Evolutionary conservation across 1,140 invertebrate genomes (phyloP), one percentile per base, ranked within the genome.

Genomic region (Drosophila azteca): DNA sequence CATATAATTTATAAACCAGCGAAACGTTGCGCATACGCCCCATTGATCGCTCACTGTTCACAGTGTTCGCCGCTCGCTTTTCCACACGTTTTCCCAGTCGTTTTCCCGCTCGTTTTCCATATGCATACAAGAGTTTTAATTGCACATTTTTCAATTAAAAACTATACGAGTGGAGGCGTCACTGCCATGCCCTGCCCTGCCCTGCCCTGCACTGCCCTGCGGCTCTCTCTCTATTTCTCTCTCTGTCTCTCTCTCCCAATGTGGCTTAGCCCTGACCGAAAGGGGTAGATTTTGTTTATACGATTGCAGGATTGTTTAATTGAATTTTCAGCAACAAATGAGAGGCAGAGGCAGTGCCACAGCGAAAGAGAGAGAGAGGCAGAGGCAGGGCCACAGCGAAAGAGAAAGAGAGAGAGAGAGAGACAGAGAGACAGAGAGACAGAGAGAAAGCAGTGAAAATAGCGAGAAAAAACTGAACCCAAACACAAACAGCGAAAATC

Each of bases 81-180:
- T 44, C 22, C 17, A 5, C 24, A 5, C 24, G 24, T 24, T 24
- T 24, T 24, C 24, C 22, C 22, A 4, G 2, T 24, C 24, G 24
- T 20, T 20, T 41, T 11, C 41, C 55, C 55, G 41, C 35, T 39
- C 35, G 35, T 13, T 48, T 48, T 48, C 22, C 64, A 62, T 48
- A 66, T 59, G 17, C 49, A 60, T 65, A 58, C 71, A 66, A 54
- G 74, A 73, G 68, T 82, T 82, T 82, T 82, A 82, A 82, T 82
- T 82, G 79, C 79, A 71, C 60, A 82, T 79, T 82, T 80, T 82
- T 83, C 79, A 82, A 82, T 83, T 82, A 83, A 83, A 79, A 82
- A 81, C 81, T 75, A 62, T 67, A 39, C 20, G 31, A 2, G 9
- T 31, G 31, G 1, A 9, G 35, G 35, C 35, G 8, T 6, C 31